These are phyloP conservation scores for Epistrophe eligans DNA, from an alignment of 2,888 invertebrate genomes.

Conservation along the genomic window DNA sequence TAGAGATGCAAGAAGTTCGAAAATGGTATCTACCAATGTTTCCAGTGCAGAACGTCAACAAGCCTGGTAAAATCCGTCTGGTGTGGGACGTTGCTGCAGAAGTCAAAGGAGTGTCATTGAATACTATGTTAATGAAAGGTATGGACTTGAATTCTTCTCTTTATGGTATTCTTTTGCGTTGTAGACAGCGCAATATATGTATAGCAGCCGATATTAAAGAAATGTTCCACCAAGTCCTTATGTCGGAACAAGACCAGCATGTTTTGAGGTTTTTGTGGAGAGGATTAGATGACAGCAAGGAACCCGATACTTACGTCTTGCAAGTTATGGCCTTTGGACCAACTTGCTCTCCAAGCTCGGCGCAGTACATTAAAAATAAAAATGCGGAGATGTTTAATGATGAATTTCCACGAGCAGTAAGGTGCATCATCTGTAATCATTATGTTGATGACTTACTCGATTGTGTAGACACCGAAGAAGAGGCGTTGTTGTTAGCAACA, in stretches of 20 bases:
- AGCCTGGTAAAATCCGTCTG: not conserved
- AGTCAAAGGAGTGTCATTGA: not conserved
- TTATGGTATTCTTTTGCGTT: slow-evolving; percentile 5
- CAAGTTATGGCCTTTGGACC: slow-evolving; percentile 12
- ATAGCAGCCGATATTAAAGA: not conserved
- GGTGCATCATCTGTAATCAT: slow-evolving; percentile 33
- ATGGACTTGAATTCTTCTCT: slow-evolving; percentile 4
- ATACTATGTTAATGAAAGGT: slow-evolving; percentile 4
- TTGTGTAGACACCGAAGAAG: slow-evolving; percentile 28
- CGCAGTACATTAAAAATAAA: slow-evolving; percentile 8
- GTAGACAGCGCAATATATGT: not conserved
- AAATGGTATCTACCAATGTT: slow-evolving; percentile 4
- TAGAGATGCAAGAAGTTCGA: not conserved
- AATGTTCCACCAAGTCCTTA: not conserved
- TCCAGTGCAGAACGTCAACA: not conserved
- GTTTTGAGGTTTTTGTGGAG: not conserved
- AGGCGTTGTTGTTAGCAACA: slow-evolving; percentile 18
- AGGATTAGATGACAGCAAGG: not conserved
- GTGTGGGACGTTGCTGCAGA: slow-evolving; percentile 2
- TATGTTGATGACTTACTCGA: slow-evolving; percentile 51
- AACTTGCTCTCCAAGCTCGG: slow-evolving; percentile 17
- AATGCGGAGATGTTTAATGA: slow-evolving; percentile 11
- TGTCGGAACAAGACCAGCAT: slow-evolving; percentile 2
- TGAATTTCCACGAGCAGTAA: slow-evolving; percentile 31
- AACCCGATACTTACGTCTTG: slow-evolving; percentile 2